These are phyloP conservation scores for Rhodeus uyekii DNA, from an alignment of 2,797 vertebrate species.

Conservation along the genomic window DNA sequence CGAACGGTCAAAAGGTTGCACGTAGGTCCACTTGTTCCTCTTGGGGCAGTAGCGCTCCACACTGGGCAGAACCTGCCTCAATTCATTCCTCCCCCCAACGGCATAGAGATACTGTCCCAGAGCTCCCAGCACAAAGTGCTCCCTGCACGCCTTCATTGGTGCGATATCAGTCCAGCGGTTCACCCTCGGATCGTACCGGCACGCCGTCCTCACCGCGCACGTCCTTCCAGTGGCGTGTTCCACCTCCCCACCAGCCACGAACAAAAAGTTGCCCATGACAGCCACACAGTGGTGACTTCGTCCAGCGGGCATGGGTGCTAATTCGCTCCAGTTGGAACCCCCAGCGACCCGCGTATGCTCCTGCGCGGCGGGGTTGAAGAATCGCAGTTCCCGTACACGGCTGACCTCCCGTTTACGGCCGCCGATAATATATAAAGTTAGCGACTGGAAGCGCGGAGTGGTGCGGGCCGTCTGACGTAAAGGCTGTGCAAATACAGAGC, in stretches of 20 bases:
- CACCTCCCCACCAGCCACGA: slow-evolving; percentile 92
- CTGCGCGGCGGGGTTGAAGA: slow-evolving; percentile 89
- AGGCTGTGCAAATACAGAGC: slow-evolving; percentile 88
- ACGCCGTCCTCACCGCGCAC: slow-evolving; percentile 90
- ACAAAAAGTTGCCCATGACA: slow-evolving; percentile 94
- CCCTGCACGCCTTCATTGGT: slow-evolving; percentile 95
- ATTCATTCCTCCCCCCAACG: slow-evolving; percentile 90
- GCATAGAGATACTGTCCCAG: slow-evolving; percentile 91
- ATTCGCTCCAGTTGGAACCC: slow-evolving; percentile 92
- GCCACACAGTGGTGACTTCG: slow-evolving; percentile 95
- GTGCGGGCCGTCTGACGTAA: slow-evolving; percentile 90
- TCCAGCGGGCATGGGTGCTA: slow-evolving; percentile 88
- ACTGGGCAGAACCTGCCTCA: slow-evolving; percentile 92
- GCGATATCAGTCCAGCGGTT: slow-evolving; percentile 94
- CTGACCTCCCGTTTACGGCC: slow-evolving; percentile 93
- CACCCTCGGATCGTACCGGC: slow-evolving; percentile 89
- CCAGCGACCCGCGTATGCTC: slow-evolving; percentile 85
- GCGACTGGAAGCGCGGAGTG: slow-evolving; percentile 89
- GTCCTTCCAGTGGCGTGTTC: slow-evolving; percentile 89
- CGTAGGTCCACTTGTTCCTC: slow-evolving; percentile 96
- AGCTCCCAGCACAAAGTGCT: slow-evolving; percentile 93
- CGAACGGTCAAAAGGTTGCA: slow-evolving; percentile 93
- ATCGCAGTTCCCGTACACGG: slow-evolving; percentile 88
- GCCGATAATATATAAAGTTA: slow-evolving; percentile 90
- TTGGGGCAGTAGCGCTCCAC: slow-evolving; percentile 95